These are phyloP conservation scores for Phrynosoma blainvillii DNA, from an alignment of 2,113 vertebrate species.

Conservation along the genomic window DNA sequence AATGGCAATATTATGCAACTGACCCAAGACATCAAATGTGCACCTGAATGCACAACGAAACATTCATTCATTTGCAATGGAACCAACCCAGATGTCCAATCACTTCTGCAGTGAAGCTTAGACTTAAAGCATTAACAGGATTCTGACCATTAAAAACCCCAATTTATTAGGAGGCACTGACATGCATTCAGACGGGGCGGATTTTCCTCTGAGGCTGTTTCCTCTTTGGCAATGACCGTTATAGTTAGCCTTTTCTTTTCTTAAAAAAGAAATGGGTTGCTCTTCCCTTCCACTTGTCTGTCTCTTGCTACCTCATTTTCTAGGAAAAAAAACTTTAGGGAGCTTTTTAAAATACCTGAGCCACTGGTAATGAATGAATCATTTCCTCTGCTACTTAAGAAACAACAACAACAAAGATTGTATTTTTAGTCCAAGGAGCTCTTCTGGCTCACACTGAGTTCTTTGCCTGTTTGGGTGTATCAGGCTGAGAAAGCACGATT, in stretches of 20 bases:
- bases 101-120: no score
- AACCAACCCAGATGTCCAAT: no score
- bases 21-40: no score
- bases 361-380: constrained; percentile 66
- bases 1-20: no score
- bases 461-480: constrained; percentile 32
- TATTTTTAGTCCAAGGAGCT: constrained; percentile 28
- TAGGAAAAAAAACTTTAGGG: constrained; percentile 65
- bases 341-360: constrained; percentile 72
- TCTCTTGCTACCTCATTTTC: constrained; percentile 46
- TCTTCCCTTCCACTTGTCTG: constrained; percentile 15
- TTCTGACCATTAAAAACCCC: no score
- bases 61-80: no score
- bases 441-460: constrained; percentile 31
- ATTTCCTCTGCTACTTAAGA: constrained; percentile 68
- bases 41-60: no score
- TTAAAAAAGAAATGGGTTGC: constrained; percentile 6
- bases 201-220: constrained; percentile 52
- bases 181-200: no score
- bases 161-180: no score
- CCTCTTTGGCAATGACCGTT: constrained; percentile 70
- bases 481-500: constrained; percentile 53
- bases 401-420: background rate
- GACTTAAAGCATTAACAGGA: no score
- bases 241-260: constrained; percentile 60